Percentiles rank a stretch among this genome's conserved stretches.
phyloP scores from a whole-genome alignment of 23 tunicate genomes.

The Phallusia fumigata region DNA sequence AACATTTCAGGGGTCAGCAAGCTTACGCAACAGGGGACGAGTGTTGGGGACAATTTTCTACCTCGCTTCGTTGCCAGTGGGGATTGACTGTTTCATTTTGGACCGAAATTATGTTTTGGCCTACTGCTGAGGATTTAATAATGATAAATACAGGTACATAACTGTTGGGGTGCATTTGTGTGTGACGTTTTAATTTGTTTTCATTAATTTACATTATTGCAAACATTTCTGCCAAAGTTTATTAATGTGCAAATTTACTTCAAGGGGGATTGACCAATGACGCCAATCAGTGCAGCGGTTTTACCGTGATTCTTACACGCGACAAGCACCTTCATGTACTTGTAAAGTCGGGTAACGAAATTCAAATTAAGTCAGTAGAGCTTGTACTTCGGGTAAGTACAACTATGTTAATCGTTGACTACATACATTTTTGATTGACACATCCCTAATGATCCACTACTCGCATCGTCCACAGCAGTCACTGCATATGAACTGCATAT shows the following conservation, averaged over 20 bases:
- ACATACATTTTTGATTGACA: too few relatives aligned
- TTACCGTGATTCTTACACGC: neutral
- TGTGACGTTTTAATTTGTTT: too few relatives aligned
- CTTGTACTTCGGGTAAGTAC: neutral
- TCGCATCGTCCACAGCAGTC: too few relatives aligned
- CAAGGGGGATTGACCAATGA: neutral
- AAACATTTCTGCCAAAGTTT: too few relatives aligned
- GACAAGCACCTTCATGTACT: neutral
- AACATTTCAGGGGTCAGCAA: neutral
- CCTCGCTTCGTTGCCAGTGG: neutral
- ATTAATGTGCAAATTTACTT: too few relatives aligned
- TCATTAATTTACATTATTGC: too few relatives aligned
- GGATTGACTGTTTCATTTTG: neutral
- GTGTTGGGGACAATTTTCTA: neutral
- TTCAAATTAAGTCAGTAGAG: neutral
- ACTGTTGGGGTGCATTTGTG: too few relatives aligned
- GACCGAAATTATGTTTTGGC: neutral
- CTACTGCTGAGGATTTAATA: neutral
- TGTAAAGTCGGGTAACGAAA: neutral
- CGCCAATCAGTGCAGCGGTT: neutral
- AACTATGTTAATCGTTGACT: too few relatives aligned
- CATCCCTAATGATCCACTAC: too few relatives aligned
- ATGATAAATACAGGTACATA: neutral
- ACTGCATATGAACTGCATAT: too few relatives aligned
- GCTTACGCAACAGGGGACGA: constrained; percentile 6